phyloP scores from a whole-genome alignment of 2,797 vertebrate genomes.

The Melanotaenia pygmaea region DNA sequence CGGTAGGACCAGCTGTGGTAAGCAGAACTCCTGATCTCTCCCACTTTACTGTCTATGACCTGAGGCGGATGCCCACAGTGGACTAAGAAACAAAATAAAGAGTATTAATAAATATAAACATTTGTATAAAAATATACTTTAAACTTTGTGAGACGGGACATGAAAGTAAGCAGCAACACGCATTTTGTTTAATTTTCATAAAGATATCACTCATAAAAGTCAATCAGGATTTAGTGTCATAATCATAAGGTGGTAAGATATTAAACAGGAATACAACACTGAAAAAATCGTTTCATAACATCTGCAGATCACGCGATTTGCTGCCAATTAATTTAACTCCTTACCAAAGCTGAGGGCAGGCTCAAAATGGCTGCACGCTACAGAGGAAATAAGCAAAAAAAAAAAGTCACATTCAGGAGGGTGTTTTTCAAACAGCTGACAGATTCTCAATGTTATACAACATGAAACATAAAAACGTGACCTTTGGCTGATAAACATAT shows the following conservation, averaged over 20 bases:
- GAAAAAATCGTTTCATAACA: not conserved
- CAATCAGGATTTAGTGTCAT: too few relatives aligned
- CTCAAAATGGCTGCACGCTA: constrained; percentile 70
- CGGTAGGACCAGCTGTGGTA: constrained; percentile 76
- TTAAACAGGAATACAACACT: too few relatives aligned
- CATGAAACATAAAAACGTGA: constrained; percentile 19
- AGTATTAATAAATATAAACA: not conserved
- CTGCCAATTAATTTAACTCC: constrained; percentile 23
- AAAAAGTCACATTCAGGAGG: constrained; percentile 3
- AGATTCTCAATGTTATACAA: not conserved
- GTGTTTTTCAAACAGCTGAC: constrained; percentile 3
- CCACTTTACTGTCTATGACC: constrained; percentile 73
- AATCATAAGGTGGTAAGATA: not conserved
- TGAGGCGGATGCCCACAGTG: constrained; percentile 74
- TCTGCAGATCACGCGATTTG: constrained; percentile 5
- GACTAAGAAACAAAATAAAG: constrained; percentile 50
- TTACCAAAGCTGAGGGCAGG: constrained; percentile 71
- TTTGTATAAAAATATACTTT: too few relatives aligned
- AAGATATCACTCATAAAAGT: not conserved
- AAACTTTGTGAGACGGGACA: too few relatives aligned
- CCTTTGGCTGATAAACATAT: constrained; percentile 15
- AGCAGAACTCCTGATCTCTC: constrained; percentile 79
- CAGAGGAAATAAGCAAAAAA: constrained; percentile 3
- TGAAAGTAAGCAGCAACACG: too few relatives aligned
- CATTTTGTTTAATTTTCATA: not conserved